Base-by-base conservation (phyloP, 2,797 vertebrate species). In the Myripristis murdjan region DNA sequence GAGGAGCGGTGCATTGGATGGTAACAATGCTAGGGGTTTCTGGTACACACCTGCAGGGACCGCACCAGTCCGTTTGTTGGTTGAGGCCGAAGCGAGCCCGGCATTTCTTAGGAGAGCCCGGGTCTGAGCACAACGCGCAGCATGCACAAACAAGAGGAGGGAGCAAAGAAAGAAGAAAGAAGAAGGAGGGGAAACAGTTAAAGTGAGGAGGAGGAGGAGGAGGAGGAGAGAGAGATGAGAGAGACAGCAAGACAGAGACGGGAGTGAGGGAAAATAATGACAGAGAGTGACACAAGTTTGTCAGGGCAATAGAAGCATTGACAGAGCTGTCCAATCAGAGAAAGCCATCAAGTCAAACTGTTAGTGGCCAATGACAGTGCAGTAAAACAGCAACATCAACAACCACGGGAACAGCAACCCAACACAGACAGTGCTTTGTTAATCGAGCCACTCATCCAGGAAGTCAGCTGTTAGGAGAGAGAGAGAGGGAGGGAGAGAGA, bases 21-120 rank as follows among this genome's bases (percentile, higher is more conserved):
- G 48, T 24, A 14, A 75, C 54, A 18, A n/a, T 10, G 28, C 11
- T 16, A 37, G 31, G 37, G 89, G 85, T 41, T 82, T 77, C 88
- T 7, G 75, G 94, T 98, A 99, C 98, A 96, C 96, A 99, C 98
- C 98, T 99, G 98, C 98, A 99, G 15, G 98, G 98, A 91, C 97
- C 97, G 89, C 98, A 99, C 98, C 98, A 99, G 96, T 99, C 96
- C 90, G 94, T 99, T 95, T 99, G 98, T 97, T 99, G 98, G 95
- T 97, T 97, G 95, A 99, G 98, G 94, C 98, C 98, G 93, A 98
- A 99, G 96, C 97, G 98, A 96, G 98, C 98, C 93, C 98, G 95
- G 93, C 98, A 99, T 98, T 99, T 99, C 98, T 99, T 99, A 97
- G 97, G 97, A 89, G 97, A 99, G 93, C 97, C 97, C 77, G 96